Conservation (phyloP, 2,113 vertebrate species). For the Podiceps cristatus region DNA sequence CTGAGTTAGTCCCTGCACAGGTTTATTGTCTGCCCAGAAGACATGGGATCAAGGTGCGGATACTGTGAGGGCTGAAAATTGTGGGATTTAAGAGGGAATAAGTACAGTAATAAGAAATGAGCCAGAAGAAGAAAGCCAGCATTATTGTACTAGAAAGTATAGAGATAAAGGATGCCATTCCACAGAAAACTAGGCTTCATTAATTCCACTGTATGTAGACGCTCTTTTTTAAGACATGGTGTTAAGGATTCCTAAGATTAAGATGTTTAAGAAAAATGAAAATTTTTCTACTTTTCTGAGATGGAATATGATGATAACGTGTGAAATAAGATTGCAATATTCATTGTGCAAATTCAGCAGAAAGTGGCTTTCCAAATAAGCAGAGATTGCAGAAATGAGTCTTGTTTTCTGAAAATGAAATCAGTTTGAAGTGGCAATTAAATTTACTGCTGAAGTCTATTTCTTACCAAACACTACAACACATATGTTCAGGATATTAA, state of each 20-base stretch:
- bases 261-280: neutral
- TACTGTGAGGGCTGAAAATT: neutral
- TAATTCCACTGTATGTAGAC: neutral
- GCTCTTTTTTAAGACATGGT: neutral
- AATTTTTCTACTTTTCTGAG: neutral
- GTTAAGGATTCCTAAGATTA: neutral
- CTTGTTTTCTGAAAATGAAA: neutral
- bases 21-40: neutral
- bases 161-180: neutral
- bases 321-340: neutral
- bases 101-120: neutral
- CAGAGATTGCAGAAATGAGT: neutral
- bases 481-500: accelerated
- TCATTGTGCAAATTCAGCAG: neutral
- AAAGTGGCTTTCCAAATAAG: neutral
- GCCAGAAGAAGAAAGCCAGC: neutral
- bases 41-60: neutral
- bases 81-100: neutral
- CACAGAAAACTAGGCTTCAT: neutral
- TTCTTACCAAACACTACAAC: neutral
- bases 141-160: neutral
- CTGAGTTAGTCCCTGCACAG: neutral
- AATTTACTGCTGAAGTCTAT: neutral
- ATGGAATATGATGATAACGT: neutral
- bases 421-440: neutral